Conservation (phyloP, 2,113 vertebrate species). For the Sitta europaea region DNA sequence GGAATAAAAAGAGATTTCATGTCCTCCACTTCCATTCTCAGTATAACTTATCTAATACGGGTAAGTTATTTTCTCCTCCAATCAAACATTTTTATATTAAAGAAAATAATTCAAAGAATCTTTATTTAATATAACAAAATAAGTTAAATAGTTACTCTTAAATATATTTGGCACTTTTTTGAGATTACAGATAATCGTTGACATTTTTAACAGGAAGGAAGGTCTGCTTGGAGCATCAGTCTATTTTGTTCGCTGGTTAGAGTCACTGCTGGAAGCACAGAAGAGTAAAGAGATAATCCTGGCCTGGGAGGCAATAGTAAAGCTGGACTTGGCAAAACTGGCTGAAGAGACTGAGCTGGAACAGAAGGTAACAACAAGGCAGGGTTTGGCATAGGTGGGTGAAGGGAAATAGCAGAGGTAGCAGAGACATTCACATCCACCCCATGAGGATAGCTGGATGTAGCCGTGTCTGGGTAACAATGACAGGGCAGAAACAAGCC, state of each 20-base stretch:
- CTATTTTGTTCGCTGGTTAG: neutral
- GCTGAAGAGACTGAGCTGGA: slow-evolving; percentile 1
- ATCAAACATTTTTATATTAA: neutral
- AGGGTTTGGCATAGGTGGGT: neutral
- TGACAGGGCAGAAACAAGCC: slow-evolving; percentile 27
- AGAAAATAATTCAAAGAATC: neutral
- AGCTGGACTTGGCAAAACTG: neutral
- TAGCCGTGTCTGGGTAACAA: neutral
- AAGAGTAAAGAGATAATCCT: neutral
- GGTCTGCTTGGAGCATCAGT: neutral
- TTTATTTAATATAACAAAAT: neutral
- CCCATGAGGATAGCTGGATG: neutral
- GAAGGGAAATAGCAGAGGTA: neutral
- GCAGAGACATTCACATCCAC: neutral
- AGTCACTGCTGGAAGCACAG: neutral
- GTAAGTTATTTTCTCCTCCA: neutral
- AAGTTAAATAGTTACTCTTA: neutral
- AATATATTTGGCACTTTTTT: neutral
- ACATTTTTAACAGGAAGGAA: slow-evolving; percentile 2
- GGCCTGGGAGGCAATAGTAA: neutral
- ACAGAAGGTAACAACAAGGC: neutral
- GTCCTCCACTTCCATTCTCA: neutral
- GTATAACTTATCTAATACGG: neutral
- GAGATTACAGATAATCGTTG: neutral
- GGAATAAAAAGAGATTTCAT: neutral